These are phyloP conservation scores for Drosophila cracens DNA, from an alignment of 2,888 invertebrate genomes.

Conservation along the genomic window DNA sequence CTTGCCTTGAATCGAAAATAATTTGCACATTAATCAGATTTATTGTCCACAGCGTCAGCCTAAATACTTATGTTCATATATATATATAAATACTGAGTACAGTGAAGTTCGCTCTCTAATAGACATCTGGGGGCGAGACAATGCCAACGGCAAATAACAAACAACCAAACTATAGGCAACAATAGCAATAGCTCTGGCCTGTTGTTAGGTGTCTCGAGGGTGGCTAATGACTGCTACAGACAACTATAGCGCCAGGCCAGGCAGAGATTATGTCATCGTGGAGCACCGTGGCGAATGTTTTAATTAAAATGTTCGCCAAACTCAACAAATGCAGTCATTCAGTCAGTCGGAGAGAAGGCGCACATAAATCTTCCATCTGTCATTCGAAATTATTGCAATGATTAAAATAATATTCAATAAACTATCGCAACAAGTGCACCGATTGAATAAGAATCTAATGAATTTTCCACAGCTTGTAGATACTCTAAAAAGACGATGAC, in stretches of 20 bases:
- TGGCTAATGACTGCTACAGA: constrained; percentile 52
- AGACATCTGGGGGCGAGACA: constrained; percentile 61
- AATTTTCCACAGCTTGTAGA: background rate
- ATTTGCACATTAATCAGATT: constrained; percentile 72
- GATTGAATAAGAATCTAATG: background rate
- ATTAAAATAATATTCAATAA: constrained; percentile 46
- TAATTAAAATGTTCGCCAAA: constrained; percentile 68
- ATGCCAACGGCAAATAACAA: constrained; percentile 38
- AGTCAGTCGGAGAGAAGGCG: constrained; percentile 7
- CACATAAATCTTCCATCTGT: constrained; percentile 46
- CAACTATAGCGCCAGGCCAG: constrained; percentile 7
- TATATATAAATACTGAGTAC: constrained; percentile 6
- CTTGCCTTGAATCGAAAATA: constrained; percentile 64
- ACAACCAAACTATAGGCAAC: constrained; percentile 21
- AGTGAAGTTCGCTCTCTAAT: constrained; percentile 29
- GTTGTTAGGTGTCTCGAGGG: constrained; percentile 57
- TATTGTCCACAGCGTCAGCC: constrained; percentile 58
- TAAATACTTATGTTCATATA: constrained; percentile 39
- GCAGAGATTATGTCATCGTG: constrained; percentile 57
- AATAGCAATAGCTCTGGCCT: constrained; percentile 15
- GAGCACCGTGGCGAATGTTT: constrained; percentile 39
- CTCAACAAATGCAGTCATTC: constrained; percentile 10
- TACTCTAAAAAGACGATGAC: background rate
- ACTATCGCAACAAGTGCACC: constrained; percentile 19
- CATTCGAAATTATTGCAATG: constrained; percentile 45